Evolutionary conservation across 2,888 invertebrate genomes (phyloP).

Genomic region (Aphodius granarius): DNA sequence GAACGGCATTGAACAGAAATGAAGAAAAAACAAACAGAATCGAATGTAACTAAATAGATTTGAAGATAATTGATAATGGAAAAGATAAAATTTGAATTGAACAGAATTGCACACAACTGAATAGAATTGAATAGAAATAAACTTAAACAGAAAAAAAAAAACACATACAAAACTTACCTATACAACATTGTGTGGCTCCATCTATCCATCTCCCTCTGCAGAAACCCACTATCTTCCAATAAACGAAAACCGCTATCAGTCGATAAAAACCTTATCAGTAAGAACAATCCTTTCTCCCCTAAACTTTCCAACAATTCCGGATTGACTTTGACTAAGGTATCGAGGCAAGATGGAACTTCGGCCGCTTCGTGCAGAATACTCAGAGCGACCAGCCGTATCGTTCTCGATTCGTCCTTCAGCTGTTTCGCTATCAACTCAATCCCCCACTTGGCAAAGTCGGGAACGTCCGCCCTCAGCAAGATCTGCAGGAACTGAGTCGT

Average conservation of each 20-base stretch:
- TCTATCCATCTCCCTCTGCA: conserved; percentile 73
- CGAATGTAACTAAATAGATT: no score
- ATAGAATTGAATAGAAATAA: no score
- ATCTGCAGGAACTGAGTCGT: conserved; percentile 90
- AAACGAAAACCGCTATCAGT: conserved; percentile 70
- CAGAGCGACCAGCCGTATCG: conserved; percentile 79
- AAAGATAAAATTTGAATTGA: no score
- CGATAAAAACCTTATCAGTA: conserved; percentile 77
- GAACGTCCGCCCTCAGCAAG: conserved; percentile 74
- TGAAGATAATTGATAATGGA: no score
- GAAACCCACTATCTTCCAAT: conserved; percentile 63
- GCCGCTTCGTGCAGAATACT: conserved; percentile 90
- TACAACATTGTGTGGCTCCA: conserved; percentile 78
- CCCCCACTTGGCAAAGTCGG: conserved; percentile 83
- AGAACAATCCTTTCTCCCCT: conserved; percentile 77
- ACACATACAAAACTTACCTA: conserved; percentile 54
- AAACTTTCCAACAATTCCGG: conserved; percentile 65
- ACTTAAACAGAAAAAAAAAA: neutral
- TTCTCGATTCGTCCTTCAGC: conserved; percentile 79
- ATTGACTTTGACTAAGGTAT: conserved; percentile 73
- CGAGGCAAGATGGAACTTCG: conserved; percentile 77
- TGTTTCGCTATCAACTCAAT: conserved; percentile 82
- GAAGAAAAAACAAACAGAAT: no score
- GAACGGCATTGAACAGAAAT: no score
- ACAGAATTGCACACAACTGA: no score